Evolutionary conservation across 2,113 vertebrate genomes (phyloP).

Genomic region (Pseudorectes ferrugineus): DNA sequence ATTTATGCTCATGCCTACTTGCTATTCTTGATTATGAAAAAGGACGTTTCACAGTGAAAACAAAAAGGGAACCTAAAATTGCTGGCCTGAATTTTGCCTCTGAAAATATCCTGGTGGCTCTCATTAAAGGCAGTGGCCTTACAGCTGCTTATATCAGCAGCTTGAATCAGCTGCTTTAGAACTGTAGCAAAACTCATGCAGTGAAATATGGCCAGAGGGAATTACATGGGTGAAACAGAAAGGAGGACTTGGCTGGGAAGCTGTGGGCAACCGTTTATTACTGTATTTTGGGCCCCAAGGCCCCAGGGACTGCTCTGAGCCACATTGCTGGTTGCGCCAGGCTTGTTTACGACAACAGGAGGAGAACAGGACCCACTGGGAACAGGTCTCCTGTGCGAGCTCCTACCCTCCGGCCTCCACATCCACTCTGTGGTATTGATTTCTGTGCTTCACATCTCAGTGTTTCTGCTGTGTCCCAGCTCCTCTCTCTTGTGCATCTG

Average conservation of each 20-base stretch:
- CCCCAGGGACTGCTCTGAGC: background rate
- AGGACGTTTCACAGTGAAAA: background rate
- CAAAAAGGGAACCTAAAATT: background rate
- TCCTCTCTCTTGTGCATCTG: background rate
- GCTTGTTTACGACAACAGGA: background rate
- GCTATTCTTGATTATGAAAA: background rate
- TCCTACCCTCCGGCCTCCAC: background rate
- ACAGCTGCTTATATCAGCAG: background rate
- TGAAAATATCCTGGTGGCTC: background rate
- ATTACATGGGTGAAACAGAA: background rate
- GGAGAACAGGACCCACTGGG: background rate
- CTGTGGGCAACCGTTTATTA: background rate
- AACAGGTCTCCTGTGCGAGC: rapidly evolving
- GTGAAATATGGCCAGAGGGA: background rate
- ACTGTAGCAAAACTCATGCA: background rate
- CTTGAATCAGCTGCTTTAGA: background rate
- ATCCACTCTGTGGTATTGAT: rapidly evolving
- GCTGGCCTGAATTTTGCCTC: background rate
- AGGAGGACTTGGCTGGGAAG: background rate
- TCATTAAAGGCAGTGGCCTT: background rate
- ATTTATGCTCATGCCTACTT: background rate
- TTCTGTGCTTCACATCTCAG: background rate
- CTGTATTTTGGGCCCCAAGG: background rate
- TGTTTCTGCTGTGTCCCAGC: background rate
- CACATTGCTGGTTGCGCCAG: background rate